Evolutionary conservation across 2,888 invertebrate species (phyloP).

Genomic region (Drosophila helvetica): DNA sequence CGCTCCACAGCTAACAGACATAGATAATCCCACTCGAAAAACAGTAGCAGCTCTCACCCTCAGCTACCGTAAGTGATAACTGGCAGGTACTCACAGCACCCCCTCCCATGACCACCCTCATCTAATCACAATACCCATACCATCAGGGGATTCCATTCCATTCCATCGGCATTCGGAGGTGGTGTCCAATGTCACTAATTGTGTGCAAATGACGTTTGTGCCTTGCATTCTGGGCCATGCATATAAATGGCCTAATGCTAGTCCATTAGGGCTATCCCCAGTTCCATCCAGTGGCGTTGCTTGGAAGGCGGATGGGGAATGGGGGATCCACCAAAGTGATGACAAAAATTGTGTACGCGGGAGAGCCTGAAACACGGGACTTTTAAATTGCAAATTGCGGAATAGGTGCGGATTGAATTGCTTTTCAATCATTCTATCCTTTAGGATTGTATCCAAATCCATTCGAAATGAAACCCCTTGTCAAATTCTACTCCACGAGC

Average conservation of each 20-base stretch:
- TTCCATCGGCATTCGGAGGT: constrained; percentile 9
- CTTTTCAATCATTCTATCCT: not conserved
- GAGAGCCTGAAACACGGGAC: too few species aligned
- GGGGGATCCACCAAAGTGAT: constrained; percentile 1
- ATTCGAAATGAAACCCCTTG: not conserved
- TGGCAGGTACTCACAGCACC: constrained; percentile 4
- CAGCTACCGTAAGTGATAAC: not conserved
- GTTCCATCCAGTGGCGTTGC: constrained; percentile 33
- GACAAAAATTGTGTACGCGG: too few species aligned
- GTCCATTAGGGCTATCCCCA: not conserved
- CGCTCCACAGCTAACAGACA: constrained; percentile 19
- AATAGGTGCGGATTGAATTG: not conserved
- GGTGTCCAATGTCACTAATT: constrained; percentile 81
- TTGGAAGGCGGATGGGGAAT: too few species aligned
- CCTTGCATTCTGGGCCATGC: constrained; percentile 74
- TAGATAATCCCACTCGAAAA: constrained; percentile 31
- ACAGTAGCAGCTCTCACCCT: constrained; percentile 21
- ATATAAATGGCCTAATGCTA: constrained; percentile 62
- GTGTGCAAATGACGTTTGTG: constrained; percentile 80
- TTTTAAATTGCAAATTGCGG: too few species aligned
- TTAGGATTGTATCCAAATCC: not conserved
- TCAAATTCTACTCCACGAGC: not conserved
- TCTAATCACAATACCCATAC: constrained; percentile 34
- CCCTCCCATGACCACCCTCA: not conserved
- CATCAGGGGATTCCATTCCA: not conserved